Conservation (phyloP, 2,888 invertebrate species). For the Ramazzottius varieornatus region DNA sequence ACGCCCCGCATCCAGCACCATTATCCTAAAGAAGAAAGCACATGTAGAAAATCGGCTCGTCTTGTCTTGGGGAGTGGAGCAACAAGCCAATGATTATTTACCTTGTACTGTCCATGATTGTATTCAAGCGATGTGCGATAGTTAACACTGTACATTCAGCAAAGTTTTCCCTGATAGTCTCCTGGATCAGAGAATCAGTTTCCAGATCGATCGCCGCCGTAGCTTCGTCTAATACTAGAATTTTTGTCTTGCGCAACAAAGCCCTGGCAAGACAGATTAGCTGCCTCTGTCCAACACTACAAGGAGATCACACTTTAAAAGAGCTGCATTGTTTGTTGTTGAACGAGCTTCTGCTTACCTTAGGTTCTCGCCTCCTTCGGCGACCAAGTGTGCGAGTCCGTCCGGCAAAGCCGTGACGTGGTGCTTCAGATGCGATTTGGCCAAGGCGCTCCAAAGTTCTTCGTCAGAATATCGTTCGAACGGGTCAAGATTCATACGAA, state of each 20-base stretch:
- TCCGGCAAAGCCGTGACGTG: slow-evolving; percentile 50
- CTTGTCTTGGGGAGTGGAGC: background rate
- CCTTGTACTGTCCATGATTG: slow-evolving; percentile 20
- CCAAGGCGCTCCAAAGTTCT: slow-evolving; percentile 59
- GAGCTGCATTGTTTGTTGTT: slow-evolving; percentile 16
- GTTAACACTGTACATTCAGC: slow-evolving; percentile 21
- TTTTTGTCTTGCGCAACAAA: slow-evolving; percentile 21
- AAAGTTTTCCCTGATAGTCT: slow-evolving; percentile 14
- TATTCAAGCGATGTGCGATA: slow-evolving; percentile 26
- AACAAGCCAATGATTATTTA: background rate
- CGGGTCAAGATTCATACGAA: slow-evolving; percentile 76
- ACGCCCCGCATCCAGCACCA: background rate
- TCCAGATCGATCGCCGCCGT: slow-evolving; percentile 15
- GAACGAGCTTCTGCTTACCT: slow-evolving; percentile 70
- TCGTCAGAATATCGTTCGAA: slow-evolving; percentile 48
- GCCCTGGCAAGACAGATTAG: slow-evolving; percentile 24
- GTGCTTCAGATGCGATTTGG: slow-evolving; percentile 58
- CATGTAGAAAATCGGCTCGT: background rate
- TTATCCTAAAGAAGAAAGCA: background rate
- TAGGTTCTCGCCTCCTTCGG: too few relatives aligned
- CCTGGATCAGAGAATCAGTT: slow-evolving; percentile 16
- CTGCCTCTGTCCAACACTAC: slow-evolving; percentile 26
- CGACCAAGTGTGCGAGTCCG: slow-evolving; percentile 52
- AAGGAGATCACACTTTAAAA: slow-evolving; percentile 5
- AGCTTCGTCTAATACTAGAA: slow-evolving; percentile 25